Percentiles rank a stretch among this genome's conserved stretches.
Conservation (phyloP, 2,113 vertebrate genomes). For the Saccopteryx leptura region DNA sequence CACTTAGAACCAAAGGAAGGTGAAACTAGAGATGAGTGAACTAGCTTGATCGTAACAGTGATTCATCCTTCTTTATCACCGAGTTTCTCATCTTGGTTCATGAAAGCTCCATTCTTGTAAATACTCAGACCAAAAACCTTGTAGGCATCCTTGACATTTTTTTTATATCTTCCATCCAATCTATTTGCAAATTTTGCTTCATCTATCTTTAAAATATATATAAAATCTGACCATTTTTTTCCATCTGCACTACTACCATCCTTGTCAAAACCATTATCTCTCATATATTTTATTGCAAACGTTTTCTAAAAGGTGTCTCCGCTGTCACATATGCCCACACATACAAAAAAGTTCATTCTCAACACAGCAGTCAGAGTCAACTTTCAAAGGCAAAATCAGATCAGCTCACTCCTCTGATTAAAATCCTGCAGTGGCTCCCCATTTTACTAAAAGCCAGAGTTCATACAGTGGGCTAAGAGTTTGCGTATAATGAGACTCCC, state of each 20-base stretch:
- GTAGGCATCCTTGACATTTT: not conserved
- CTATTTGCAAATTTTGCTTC: not conserved
- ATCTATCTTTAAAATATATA: not conserved
- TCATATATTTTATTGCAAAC: not conserved
- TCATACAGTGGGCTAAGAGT: not conserved
- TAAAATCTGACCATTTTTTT: not conserved
- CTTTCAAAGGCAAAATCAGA: conserved; percentile 3
- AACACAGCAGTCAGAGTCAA: not conserved
- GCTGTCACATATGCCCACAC: not conserved
- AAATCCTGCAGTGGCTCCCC: not conserved
- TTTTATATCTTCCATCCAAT: not conserved
- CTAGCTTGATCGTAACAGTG: not conserved
- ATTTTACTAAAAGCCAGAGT: not conserved
- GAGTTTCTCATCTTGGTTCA: not conserved
- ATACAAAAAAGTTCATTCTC: not conserved
- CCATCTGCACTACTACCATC: not conserved
- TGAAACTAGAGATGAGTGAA: not conserved
- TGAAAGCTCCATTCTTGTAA: not conserved
- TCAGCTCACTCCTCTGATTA: not conserved
- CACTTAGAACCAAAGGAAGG: not conserved
- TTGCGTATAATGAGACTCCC: not conserved
- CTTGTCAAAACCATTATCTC: not conserved
- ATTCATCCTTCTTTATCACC: not conserved
- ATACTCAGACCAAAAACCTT: not conserved
- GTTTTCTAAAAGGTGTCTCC: not conserved